Evolutionary conservation across 2,113 vertebrate genomes (phyloP).

Genomic region (Chamaea fasciata): DNA sequence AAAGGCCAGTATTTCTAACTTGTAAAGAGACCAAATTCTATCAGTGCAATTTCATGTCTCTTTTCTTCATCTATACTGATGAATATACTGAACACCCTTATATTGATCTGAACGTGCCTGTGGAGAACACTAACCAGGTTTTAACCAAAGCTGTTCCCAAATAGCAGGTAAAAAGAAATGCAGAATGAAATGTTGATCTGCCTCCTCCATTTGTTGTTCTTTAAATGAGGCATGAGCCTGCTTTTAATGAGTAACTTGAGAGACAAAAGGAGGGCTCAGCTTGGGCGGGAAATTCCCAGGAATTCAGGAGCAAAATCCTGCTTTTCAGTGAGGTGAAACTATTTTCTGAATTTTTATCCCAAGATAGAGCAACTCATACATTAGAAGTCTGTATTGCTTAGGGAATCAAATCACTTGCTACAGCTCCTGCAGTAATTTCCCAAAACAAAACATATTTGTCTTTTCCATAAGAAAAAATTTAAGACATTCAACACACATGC

Average conservation of each 20-base stretch:
- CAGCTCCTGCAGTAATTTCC: background rate
- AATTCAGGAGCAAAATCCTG: constrained; percentile 35
- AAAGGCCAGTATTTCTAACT: background rate
- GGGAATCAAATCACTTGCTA: background rate
- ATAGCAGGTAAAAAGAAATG: background rate
- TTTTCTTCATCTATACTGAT: background rate
- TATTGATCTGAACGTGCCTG: accelerated
- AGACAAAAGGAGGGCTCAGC: constrained; percentile 20
- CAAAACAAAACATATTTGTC: background rate
- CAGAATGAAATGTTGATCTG: background rate
- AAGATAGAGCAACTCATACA: background rate
- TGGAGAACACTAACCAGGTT: background rate
- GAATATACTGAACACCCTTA: background rate
- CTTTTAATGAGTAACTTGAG: constrained; percentile 6
- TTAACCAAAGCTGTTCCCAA: background rate
- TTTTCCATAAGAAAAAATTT: background rate
- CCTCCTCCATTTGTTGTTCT: background rate
- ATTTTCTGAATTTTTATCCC: background rate
- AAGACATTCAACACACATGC: background rate
- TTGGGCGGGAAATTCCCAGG: constrained; percentile 1
- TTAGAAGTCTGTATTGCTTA: background rate
- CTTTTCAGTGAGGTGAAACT: constrained; percentile 9
- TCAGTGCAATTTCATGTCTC: background rate
- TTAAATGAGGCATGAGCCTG: constrained; percentile 12
- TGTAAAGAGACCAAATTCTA: background rate